Evolutionary conservation across 2,888 invertebrate genomes (phyloP), one percentile per base, ranked within the genome.

Genomic region (Polyommatus iphigenia): DNA sequence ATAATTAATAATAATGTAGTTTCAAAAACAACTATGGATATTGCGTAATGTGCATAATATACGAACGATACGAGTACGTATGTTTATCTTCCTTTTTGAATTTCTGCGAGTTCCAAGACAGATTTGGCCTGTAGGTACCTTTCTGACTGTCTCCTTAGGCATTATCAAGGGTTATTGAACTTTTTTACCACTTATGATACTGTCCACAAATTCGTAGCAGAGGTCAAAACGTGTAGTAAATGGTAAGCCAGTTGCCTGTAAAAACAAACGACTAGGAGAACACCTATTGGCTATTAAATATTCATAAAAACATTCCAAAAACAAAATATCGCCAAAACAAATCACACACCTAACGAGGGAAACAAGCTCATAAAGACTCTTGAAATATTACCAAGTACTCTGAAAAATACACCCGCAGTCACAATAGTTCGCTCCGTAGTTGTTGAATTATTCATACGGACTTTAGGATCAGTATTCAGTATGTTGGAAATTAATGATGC

Each of bases 391-490:
- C 20, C 20, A 41, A 72, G 72, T 72, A 72, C 36, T 8, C 13
- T 72, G 41, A 72, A 72, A 36, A 36, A 71, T 36, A 73, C 4
- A 6, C 46, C 73, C 41, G 41, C 41, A 72, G 46, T 46, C 46
- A 72, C 46, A 50, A 41, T 73, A 20, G 36, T 36, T 20, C 50
- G 73, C 73, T 73, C 24, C 72, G 73, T 41, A 72, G 73, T 54
- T 15, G 50, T 54, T 75, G 75, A 75, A 75, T 75, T 29, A 75
- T 75, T 75, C 75, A 75, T 75, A 29, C 29, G 50, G 75, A 75
- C 75, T 75, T 75, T 75, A 75, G 73, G 75, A 75, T 75, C 75
- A 50, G 75, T 73, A 29, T 54, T 75, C 75, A 50, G 75, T 73
- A 29, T 54, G 75, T 75, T 75, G 54, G 18, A 75, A 75, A 75